phyloP scores from a whole-genome alignment of 2,797 vertebrate species.

The Pantherophis vulpinus region DNA sequence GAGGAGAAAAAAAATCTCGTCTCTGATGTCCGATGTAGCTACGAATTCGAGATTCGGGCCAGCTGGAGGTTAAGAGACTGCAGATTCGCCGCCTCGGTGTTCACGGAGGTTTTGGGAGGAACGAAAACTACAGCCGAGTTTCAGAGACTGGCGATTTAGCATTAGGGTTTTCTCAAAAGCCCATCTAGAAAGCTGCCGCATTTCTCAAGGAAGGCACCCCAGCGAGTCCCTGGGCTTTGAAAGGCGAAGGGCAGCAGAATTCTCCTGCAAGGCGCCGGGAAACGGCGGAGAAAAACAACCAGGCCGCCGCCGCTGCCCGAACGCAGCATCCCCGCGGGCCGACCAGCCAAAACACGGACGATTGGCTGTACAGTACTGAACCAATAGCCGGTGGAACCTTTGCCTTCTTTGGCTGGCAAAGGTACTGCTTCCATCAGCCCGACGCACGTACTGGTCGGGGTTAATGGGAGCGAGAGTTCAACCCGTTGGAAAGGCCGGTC shows the following conservation, averaged over 20 bases:
- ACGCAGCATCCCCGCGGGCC: not conserved
- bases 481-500: not conserved
- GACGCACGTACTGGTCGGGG: not conserved
- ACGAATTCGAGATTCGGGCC: not conserved
- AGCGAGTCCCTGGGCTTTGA: not conserved
- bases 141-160: not conserved
- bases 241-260: not conserved
- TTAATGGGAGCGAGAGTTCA: not conserved
- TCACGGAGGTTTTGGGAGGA: not conserved
- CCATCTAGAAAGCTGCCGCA: not conserved
- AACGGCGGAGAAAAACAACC: not conserved
- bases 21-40: slow-evolving; percentile 58
- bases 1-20: rapidly evolving
- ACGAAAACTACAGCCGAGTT: not conserved
- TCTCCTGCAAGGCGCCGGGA: not conserved
- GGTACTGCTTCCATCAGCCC: not conserved
- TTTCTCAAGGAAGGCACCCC: not conserved
- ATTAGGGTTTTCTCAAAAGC: not conserved
- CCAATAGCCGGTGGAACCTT: not conserved
- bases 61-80: not conserved
- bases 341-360: not conserved
- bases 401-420: not conserved
- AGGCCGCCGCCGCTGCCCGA: not conserved
- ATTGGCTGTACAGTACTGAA: not conserved
- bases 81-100: not conserved